Evolutionary conservation across 1,140 invertebrate genomes (phyloP).

Genomic region (Bombus picipes): DNA sequence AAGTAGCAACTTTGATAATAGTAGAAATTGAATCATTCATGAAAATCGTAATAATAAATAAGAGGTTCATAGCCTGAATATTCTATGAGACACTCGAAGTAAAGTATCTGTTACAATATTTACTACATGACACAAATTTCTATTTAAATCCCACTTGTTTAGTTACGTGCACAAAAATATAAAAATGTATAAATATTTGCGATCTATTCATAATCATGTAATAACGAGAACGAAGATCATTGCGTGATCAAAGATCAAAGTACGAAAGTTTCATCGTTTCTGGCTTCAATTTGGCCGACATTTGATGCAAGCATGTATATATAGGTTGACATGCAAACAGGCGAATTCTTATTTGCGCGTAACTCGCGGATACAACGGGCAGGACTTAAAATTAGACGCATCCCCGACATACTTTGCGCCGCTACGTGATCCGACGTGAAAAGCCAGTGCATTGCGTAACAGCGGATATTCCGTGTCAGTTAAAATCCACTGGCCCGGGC

Average conservation of each 20-base stretch:
- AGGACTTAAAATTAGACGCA: conserved; percentile 60
- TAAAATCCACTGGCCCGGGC: not conserved
- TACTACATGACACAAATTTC: too few species aligned
- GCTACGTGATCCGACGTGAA: conserved; percentile 22
- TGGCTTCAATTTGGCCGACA: not conserved
- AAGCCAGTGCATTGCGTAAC: conserved; percentile 51
- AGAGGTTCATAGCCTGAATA: too few species aligned
- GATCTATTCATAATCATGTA: not conserved
- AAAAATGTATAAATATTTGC: not conserved
- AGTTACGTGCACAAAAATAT: too few species aligned
- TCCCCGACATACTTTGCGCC: conserved; percentile 52
- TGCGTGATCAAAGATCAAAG: not conserved
- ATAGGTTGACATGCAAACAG: not conserved
- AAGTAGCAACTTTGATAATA: too few species aligned
- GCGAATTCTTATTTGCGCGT: conserved; percentile 31
- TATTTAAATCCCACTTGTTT: too few species aligned
- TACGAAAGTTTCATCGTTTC: not conserved
- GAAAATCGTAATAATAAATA: too few species aligned
- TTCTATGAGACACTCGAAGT: too few species aligned
- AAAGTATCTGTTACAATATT: too few species aligned
- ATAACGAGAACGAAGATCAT: not conserved
- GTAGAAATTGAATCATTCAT: rapidly evolving
- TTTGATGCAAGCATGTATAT: not conserved
- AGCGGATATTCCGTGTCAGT: conserved; percentile 13
- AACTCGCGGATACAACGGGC: not conserved